A percentile compares a stretch with the other conserved stretches of the same genome.
These are phyloP conservation scores for Drosophila suboccidentalis DNA, from an alignment of 2,888 invertebrate genomes.

Conservation along the genomic window DNA sequence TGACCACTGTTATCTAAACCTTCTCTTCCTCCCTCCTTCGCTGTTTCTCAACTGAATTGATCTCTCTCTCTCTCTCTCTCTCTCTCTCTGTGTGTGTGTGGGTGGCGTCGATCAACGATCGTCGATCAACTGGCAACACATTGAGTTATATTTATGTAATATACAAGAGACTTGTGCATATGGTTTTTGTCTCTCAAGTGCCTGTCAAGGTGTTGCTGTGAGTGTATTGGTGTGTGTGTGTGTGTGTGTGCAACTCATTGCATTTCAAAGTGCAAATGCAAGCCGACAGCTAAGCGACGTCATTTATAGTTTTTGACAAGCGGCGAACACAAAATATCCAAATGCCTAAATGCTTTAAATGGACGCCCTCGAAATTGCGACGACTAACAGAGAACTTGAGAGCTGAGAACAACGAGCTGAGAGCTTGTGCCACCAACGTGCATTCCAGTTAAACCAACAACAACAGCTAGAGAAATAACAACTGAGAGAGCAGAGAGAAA, in stretches of 20 bases:
- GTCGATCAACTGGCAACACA: slow-evolving; percentile 53
- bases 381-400: slow-evolving; percentile 44
- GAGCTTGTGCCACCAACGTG: slow-evolving; percentile 73
- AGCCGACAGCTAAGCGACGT: slow-evolving; percentile 80
- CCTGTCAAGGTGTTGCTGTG: slow-evolving; percentile 58
- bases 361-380: slow-evolving; percentile 59
- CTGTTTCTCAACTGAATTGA: neutral
- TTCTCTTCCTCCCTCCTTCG: neutral
- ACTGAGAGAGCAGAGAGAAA: slow-evolving; percentile 13
- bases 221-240: slow-evolving; percentile 13
- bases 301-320: slow-evolving; percentile 79
- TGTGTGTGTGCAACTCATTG: slow-evolving; percentile 44
- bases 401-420: slow-evolving; percentile 30
- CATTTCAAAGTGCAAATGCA: slow-evolving; percentile 79
- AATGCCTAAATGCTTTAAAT: slow-evolving; percentile 61
- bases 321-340: slow-evolving; percentile 70
- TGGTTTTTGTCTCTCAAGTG: slow-evolving; percentile 65
- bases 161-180: slow-evolving; percentile 10
- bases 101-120: slow-evolving; percentile 68
- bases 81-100: slow-evolving; percentile 46
- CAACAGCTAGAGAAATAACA: slow-evolving; percentile 31
- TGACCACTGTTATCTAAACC: neutral
- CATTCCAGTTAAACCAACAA: slow-evolving; percentile 61
- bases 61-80: neutral
- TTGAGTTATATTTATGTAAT: slow-evolving; percentile 30